Evolutionary conservation across 2,113 vertebrate genomes (phyloP).

Genomic region (Rhombomys opimus): DNA sequence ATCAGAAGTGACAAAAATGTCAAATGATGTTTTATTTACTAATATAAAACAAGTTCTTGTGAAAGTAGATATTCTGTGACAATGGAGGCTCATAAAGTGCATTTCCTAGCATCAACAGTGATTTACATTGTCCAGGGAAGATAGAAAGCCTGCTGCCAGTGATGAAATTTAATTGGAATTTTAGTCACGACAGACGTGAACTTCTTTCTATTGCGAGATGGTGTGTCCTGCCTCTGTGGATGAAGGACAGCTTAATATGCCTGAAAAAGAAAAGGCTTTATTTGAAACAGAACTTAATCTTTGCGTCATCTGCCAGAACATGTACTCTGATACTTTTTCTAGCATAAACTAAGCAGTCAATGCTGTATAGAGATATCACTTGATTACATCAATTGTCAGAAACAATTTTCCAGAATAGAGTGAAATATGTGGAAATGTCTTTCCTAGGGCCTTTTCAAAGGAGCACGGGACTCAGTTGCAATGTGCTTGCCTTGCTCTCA

Average conservation of each 20-base stretch:
- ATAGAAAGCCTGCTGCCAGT: slow-evolving; percentile 81
- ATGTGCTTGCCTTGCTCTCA: neutral
- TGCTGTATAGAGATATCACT: slow-evolving; percentile 27
- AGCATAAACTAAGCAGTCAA: neutral
- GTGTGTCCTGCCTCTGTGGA: slow-evolving; percentile 70
- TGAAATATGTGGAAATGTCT: slow-evolving; percentile 54
- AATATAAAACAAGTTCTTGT: slow-evolving; percentile 86
- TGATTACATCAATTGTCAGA: slow-evolving; percentile 63
- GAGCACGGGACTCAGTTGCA: neutral
- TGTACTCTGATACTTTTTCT: slow-evolving; percentile 60
- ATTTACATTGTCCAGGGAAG: slow-evolving; percentile 85
- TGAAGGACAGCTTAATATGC: slow-evolving; percentile 72
- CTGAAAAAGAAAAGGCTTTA: slow-evolving; percentile 42
- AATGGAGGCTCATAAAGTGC: slow-evolving; percentile 82
- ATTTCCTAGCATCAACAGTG: slow-evolving; percentile 85
- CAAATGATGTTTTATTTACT: slow-evolving; percentile 89
- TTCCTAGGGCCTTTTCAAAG: slow-evolving; percentile 34
- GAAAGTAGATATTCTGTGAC: slow-evolving; percentile 83
- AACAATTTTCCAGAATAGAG: slow-evolving; percentile 46
- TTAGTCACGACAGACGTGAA: slow-evolving; percentile 81
- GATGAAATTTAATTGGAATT: slow-evolving; percentile 87
- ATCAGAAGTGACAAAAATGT: slow-evolving; percentile 88
- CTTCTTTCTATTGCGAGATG: slow-evolving; percentile 78
- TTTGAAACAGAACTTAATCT: slow-evolving; percentile 56
- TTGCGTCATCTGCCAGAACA: slow-evolving; percentile 68